Evolutionary conservation across 2,113 vertebrate genomes (phyloP).

Genomic region (Apus apus): DNA sequence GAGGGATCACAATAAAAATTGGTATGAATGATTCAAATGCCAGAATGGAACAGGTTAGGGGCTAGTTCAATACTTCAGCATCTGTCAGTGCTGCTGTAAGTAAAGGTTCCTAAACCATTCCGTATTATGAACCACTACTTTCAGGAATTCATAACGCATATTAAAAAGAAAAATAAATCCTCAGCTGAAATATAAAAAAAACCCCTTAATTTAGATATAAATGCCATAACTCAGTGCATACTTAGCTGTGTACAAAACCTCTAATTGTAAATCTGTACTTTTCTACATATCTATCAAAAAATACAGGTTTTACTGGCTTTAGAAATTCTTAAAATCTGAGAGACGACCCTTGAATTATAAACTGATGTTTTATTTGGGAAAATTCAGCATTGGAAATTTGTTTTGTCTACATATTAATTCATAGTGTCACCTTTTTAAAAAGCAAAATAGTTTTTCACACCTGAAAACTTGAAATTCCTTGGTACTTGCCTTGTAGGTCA

Average conservation of each 20-base stretch:
- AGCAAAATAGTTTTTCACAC: not conserved
- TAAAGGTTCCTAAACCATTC: constrained; percentile 33
- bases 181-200: not conserved
- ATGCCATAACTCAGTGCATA: not conserved
- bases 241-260: not conserved
- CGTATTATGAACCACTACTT: not conserved
- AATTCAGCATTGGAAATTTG: not conserved
- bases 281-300: not conserved
- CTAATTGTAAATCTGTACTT: not conserved
- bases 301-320: not conserved
- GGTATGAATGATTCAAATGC: constrained; percentile 42
- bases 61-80: not conserved
- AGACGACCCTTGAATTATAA: not conserved
- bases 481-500: not conserved
- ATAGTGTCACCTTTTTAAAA: not conserved
- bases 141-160: constrained; percentile 3
- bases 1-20: constrained; percentile 8
- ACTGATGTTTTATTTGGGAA: not conserved
- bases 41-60: constrained; percentile 14
- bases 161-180: not conserved
- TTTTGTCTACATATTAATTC: not conserved
- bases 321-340: not conserved
- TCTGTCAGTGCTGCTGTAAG: constrained; percentile 46
- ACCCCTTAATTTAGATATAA: not conserved
- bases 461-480: not conserved